Conservation (phyloP, 2,797 vertebrate genomes). For the Epinephelus awoara region DNA sequence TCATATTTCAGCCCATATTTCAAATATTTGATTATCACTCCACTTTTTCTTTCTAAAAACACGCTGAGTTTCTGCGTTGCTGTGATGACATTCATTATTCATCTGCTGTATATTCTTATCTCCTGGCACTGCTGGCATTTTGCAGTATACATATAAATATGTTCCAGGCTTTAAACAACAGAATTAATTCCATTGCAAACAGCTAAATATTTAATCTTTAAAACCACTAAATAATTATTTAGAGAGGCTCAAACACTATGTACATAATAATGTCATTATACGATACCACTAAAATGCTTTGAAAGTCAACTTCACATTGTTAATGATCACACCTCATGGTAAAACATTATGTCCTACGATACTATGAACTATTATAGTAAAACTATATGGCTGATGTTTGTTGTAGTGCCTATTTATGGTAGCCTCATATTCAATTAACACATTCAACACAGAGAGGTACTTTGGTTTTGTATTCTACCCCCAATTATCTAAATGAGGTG, state of each 20-base stretch:
- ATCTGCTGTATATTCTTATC: neutral
- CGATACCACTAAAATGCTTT: neutral
- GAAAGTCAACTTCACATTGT: neutral
- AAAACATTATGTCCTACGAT: neutral
- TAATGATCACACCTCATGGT: neutral
- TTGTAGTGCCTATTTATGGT: neutral
- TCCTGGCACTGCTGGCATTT: slow-evolving; percentile 2
- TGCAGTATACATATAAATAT: neutral
- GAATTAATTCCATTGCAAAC: neutral
- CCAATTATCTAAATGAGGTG: too few relatives aligned
- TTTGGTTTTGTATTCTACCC: too few relatives aligned
- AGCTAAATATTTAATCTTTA: neutral
- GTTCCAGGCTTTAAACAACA: neutral
- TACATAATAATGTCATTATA: slow-evolving; percentile 1
- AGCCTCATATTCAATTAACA: neutral
- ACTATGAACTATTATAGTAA: neutral
- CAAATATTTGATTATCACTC: neutral
- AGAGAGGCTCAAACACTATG: neutral
- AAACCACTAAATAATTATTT: neutral
- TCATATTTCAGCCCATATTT: neutral
- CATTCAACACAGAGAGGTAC: neutral
- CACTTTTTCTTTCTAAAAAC: neutral
- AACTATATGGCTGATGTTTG: neutral
- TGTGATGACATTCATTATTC: slow-evolving; percentile 5
- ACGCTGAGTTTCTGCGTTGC: neutral